Evolutionary conservation across 1,140 invertebrate genomes (phyloP).

Genomic region (Microplitis demolitor): DNA sequence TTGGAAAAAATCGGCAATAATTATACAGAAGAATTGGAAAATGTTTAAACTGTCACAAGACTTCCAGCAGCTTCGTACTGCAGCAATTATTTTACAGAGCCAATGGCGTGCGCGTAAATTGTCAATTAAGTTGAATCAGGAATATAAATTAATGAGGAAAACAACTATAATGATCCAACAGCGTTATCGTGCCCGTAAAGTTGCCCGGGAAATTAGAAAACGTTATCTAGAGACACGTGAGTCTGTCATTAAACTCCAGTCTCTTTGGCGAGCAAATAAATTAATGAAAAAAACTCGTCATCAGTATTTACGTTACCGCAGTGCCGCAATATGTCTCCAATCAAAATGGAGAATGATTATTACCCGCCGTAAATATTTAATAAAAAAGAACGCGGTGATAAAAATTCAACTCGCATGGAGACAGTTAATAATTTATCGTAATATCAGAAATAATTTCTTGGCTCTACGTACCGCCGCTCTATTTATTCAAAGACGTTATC

Average conservation of each 20-base stretch:
- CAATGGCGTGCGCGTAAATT: constrained; percentile 40
- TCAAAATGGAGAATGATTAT: constrained; percentile 39
- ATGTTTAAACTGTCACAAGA: constrained; percentile 25
- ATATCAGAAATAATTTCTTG: constrained; percentile 36
- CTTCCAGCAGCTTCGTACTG: constrained; percentile 43
- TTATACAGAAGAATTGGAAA: constrained; percentile 44
- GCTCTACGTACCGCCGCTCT: constrained; percentile 42
- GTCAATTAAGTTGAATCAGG: constrained; percentile 27
- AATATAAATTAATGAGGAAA: constrained; percentile 41
- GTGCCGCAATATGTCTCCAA: constrained; percentile 39
- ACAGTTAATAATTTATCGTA: constrained; percentile 31
- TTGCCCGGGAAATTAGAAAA: constrained; percentile 37
- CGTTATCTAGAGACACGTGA: constrained; percentile 32
- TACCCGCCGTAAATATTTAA: constrained; percentile 25
- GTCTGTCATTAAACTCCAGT: constrained; percentile 37
- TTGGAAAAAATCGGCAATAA: background rate
- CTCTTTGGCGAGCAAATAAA: constrained; percentile 34
- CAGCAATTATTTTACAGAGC: constrained; percentile 42
- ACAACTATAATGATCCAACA: constrained; percentile 45
- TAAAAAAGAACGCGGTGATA: constrained; percentile 35
- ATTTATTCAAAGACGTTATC: constrained; percentile 46
- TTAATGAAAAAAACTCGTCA: constrained; percentile 14
- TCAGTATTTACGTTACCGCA: constrained; percentile 35
- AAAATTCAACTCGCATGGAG: constrained; percentile 43
- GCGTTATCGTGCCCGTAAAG: constrained; percentile 46